Conservation (phyloP, 2,888 invertebrate genomes). For the Drosophila formosana region DNA sequence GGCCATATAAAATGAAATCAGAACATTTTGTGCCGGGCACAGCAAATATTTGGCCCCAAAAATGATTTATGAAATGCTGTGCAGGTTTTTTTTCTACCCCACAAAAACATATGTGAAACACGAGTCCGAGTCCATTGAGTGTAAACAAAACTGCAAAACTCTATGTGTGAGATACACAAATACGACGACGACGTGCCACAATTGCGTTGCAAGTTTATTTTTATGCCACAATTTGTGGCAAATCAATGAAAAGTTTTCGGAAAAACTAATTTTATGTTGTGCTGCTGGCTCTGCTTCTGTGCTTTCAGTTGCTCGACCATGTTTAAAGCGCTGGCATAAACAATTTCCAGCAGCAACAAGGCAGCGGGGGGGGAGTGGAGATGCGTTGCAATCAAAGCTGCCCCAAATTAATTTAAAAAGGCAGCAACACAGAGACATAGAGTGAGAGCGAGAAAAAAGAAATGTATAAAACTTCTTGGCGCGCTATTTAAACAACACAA, state of each 20-base stretch:
- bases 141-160: constrained; percentile 23
- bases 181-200: constrained; percentile 35
- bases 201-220: constrained; percentile 46
- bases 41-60: constrained; percentile 60
- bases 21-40: constrained; percentile 53
- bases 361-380: not conserved
- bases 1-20: constrained; percentile 60
- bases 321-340: constrained; percentile 69
- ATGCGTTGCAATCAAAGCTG: constrained; percentile 69
- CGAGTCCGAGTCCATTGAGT: constrained; percentile 12
- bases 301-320: constrained; percentile 37
- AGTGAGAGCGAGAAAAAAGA: constrained; percentile 3
- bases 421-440: constrained; percentile 24
- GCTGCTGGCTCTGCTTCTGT: constrained; percentile 17
- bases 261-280: constrained; percentile 66
- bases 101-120: constrained; percentile 19
- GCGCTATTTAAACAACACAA: constrained; percentile 75
- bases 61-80: constrained; percentile 67
- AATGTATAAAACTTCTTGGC: constrained; percentile 39
- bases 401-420: constrained; percentile 75
- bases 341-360: constrained; percentile 46
- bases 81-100: not conserved
- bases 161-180: constrained; percentile 33
- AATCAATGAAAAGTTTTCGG: constrained; percentile 66
- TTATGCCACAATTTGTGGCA: constrained; percentile 72